A percentile compares a stretch with the other conserved stretches of the same genome.
These are phyloP conservation scores for Troides aeacus DNA, from an alignment of 2,888 invertebrate species.

Conservation along the genomic window DNA sequence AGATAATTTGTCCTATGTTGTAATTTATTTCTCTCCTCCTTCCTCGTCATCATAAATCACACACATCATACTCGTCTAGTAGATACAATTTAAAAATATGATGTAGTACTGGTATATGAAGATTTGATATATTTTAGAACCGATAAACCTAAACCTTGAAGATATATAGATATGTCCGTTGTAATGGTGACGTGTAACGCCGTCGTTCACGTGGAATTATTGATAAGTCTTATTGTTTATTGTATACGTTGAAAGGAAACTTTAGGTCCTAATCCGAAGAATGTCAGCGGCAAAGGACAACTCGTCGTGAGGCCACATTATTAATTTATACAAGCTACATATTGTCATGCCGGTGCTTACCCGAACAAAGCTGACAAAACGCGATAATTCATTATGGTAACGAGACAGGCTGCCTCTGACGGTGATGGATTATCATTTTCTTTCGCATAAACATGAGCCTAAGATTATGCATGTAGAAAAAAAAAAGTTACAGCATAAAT, in stretches of 20 bases:
- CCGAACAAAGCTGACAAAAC: conserved; percentile 21
- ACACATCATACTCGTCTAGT: too few relatives aligned
- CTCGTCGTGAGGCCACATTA: background rate
- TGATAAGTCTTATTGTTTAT: background rate
- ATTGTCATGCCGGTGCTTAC: conserved; percentile 21
- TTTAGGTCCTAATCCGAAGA: background rate
- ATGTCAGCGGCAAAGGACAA: background rate
- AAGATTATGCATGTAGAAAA: conserved; percentile 18
- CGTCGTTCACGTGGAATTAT: background rate
- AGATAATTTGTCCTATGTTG: too few relatives aligned
- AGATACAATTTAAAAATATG: too few relatives aligned
- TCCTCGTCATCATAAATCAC: too few relatives aligned
- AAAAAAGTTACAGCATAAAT: conserved; percentile 10
- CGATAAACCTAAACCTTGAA: background rate
- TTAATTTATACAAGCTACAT: conserved; percentile 15
- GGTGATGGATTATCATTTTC: conserved; percentile 69
- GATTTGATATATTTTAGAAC: background rate
- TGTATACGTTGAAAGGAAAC: background rate
- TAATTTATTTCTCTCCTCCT: too few relatives aligned
- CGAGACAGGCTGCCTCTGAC: conserved; percentile 68
- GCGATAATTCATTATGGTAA: conserved; percentile 76
- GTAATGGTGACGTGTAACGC: background rate
- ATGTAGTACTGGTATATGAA: background rate
- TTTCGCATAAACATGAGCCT: conserved; percentile 40
- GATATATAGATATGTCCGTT: background rate